Evolutionary conservation across 2,888 invertebrate species (phyloP).

Genomic region (Cheilosia urbana): DNA sequence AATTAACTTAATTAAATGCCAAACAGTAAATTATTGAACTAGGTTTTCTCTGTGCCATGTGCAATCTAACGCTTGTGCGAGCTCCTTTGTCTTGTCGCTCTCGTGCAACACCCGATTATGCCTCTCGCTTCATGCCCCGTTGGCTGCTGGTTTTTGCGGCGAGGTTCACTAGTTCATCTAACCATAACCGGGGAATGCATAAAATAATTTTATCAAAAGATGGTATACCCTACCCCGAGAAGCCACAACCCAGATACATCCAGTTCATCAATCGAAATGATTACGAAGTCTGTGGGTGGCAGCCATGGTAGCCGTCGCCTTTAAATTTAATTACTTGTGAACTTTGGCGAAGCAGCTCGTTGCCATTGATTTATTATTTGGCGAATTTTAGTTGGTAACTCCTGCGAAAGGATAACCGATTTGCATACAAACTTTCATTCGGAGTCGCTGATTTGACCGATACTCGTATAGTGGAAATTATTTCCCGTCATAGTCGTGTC

Average conservation of each 20-base stretch:
- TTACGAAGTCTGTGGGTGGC: not conserved
- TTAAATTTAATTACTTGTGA: conserved; percentile 20
- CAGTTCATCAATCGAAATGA: conserved; percentile 13
- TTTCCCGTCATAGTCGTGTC: not conserved
- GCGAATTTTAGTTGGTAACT: conserved; percentile 19
- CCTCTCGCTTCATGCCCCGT: conserved; percentile 4
- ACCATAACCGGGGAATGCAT: not conserved
- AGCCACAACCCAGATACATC: not conserved
- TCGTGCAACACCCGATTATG: conserved; percentile 15
- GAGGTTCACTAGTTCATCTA: not conserved
- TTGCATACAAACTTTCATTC: not conserved
- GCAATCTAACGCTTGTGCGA: not conserved
- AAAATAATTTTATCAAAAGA: conserved; percentile 21
- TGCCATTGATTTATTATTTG: conserved; percentile 19
- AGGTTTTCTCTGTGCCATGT: not conserved
- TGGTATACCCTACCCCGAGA: not conserved
- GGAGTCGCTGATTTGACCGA: not conserved
- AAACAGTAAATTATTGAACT: conserved; percentile 32
- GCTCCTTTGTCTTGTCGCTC: not conserved
- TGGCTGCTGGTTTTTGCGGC: not conserved
- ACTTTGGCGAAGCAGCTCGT: conserved; percentile 1
- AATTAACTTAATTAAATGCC: conserved; percentile 42
- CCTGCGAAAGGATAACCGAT: not conserved
- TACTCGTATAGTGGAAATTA: not conserved
- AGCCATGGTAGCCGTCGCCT: not conserved